Conservation (phyloP, 2,113 vertebrate genomes). For the Sinocyclocheilus anophthalmus region DNA sequence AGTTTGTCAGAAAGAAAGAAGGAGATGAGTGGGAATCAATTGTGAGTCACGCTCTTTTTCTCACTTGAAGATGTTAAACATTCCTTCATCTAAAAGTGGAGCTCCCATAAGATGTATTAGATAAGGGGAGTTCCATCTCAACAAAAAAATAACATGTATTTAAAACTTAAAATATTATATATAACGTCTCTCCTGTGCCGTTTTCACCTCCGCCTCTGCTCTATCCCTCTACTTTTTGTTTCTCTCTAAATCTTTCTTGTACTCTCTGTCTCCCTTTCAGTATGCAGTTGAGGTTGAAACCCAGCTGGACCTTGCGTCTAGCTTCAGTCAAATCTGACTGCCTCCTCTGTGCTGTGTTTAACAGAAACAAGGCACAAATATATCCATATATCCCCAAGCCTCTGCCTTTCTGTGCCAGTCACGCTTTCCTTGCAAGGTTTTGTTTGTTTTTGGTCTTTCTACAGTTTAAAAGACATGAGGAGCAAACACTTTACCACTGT, state of each 20-base stretch:
- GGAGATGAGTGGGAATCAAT: constrained; percentile 57
- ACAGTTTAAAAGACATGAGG: constrained; percentile 3
- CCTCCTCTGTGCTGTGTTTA: constrained; percentile 15
- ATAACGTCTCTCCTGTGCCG: too few relatives aligned
- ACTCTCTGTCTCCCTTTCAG: constrained; percentile 55
- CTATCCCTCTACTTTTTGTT: not conserved
- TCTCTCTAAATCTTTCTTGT: constrained; percentile 27
- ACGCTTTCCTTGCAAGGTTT: not conserved
- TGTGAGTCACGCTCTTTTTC: constrained; percentile 31
- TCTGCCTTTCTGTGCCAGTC: not conserved
- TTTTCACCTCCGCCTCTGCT: too few relatives aligned
- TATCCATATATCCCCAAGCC: not conserved
- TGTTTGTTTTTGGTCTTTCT: constrained; percentile 11
- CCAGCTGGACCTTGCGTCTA: constrained; percentile 55
- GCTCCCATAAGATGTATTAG: constrained; percentile 63
- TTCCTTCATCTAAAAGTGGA: constrained; percentile 41
- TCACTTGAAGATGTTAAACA: constrained; percentile 31
- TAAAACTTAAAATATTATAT: too few relatives aligned
- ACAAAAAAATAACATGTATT: too few relatives aligned
- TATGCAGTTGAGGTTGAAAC: constrained; percentile 60
- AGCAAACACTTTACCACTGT: not conserved
- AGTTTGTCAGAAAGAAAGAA: constrained; percentile 48
- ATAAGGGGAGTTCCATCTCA: constrained; percentile 62
- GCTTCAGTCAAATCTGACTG: constrained; percentile 4
- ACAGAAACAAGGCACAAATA: constrained; percentile 17